Evolutionary conservation across 37 sponge, comb jelly and placozoan species (phyloP), one percentile per base, ranked within the genome.

Genomic region (Hexactinellida sp.): DNA sequence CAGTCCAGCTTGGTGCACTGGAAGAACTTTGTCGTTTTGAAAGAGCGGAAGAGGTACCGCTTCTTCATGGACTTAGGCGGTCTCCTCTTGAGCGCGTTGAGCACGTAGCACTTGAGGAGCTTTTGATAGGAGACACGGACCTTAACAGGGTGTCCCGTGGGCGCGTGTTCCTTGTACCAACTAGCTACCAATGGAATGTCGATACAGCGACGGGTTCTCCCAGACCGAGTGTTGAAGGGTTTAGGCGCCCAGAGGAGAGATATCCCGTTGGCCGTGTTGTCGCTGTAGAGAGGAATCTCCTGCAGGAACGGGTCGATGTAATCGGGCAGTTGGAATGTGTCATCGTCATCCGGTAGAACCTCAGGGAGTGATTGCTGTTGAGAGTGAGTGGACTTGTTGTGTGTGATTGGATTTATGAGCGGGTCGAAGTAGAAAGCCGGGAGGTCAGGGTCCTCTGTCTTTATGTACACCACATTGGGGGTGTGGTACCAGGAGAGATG

Each of bases 341-440:
- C 97, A 36, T 90, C 90, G 16, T 94, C 94, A 28, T 97, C 97
- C 5, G 89, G 92, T 51, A 92, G 90, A 36, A 86, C 87, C 37
- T 92, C 93, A 36, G 34, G 76, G 19, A 86, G 19, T 10, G 76
- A 32, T 7, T 25, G 28, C 5, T n/a, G 76, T 3, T 63, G 76
- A 7, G 76, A n/a, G 55, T 95, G 93, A 39, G 93, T 39, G 24
- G 91, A 92, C 38, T 91, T 91, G 30, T 91, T 84, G 84, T 94
- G 94, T 36, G 99, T 89, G 37, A 98, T 98, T 36, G 96, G 96
- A 63, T 98, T 98, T 82, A 98, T 93, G 36, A 98, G 90, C 36
- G 99, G 99, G 82, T 98, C 99, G 85, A 98, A 98, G 90, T 98
- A 98, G 92, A 98, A 98, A 1, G 99, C 99, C 36, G 99, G 99